Evolutionary conservation across 23 tunicate species (phyloP).

Genomic region (Trididemnum clinides): DNA sequence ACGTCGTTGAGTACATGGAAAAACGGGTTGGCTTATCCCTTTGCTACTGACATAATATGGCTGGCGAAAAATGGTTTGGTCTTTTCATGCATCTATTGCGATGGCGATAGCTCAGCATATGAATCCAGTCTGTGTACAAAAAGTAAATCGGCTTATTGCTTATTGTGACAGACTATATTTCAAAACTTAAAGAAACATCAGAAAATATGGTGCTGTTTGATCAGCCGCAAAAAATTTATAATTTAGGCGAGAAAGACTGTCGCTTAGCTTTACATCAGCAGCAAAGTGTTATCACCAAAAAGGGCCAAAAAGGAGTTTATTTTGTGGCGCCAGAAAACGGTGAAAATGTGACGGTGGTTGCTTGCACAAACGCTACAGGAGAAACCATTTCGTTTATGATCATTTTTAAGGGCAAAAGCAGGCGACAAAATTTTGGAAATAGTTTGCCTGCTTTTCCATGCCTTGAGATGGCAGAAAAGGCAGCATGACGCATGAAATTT

Average conservation of each 20-base stretch:
- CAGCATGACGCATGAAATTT: neutral
- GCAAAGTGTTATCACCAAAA: neutral
- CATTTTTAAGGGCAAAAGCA: neutral
- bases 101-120: neutral
- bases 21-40: neutral
- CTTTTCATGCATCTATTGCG: neutral
- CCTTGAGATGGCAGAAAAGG: neutral
- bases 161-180: neutral
- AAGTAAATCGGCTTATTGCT: neutral
- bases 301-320: neutral
- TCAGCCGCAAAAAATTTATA: neutral
- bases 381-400: neutral
- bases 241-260: slow-evolving; percentile 1
- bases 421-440: neutral
- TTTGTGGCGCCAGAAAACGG: neutral
- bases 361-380: neutral
- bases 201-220: neutral
- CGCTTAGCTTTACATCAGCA: slow-evolving; percentile 2
- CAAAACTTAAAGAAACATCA: neutral
- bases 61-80: slow-evolving; percentile 9
- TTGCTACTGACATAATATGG: neutral
- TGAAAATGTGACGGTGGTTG: neutral
- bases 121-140: slow-evolving; percentile 8
- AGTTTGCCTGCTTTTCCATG: neutral
- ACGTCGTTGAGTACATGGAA: neutral